Evolutionary conservation across 2,888 invertebrate species (phyloP), one percentile per base, ranked within the genome.

Genomic region (Buathra laborator): DNA sequence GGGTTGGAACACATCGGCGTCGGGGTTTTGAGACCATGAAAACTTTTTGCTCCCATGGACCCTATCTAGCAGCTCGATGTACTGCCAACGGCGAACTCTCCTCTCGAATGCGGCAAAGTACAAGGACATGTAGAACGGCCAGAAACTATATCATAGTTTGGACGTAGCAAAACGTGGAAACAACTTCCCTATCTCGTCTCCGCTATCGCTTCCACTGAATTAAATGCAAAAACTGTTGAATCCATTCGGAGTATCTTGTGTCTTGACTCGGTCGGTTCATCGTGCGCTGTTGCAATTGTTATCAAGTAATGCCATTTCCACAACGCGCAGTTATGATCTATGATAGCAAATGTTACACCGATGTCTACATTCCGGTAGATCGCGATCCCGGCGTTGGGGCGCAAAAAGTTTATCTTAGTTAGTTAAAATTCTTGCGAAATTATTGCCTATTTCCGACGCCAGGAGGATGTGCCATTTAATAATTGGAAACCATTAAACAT

Each of bases 41-140:
- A 84, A 84, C 77, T 84, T 84, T 84, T 84, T 81, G 59, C 78
- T 81, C 81, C 76, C 80, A 44, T 76, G 84, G 62, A 77, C 37
- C 80, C 76, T 56, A 80, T 84, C 76, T 56, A 53, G 66, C 64
- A 12, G n/a, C 71, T 53, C 66, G 43, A 71, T 66, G 64, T 72
- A 71, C 53, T 43, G 66, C 66, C 79, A 66, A 66, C 62, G 62
- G 53, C 62, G 37, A 70, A 80, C 72, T 80, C 59, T 72, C 53
- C 75, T 9, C 19, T 44, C 79, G 75, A 79, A 80, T 75, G 66
- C 53, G 56, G 9, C 82, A 72, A 83, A 83, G 78, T 68, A 78
- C 71, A 62, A 59, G 77, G 37, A 59, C 48, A 56, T 70, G 66
- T 56, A 19, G 66, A 70, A 56, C 29, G 71, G 37, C 64, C 19